Base-by-base conservation (phyloP, 1,140 invertebrate species). In the Portunus trituberculatus region DNA sequence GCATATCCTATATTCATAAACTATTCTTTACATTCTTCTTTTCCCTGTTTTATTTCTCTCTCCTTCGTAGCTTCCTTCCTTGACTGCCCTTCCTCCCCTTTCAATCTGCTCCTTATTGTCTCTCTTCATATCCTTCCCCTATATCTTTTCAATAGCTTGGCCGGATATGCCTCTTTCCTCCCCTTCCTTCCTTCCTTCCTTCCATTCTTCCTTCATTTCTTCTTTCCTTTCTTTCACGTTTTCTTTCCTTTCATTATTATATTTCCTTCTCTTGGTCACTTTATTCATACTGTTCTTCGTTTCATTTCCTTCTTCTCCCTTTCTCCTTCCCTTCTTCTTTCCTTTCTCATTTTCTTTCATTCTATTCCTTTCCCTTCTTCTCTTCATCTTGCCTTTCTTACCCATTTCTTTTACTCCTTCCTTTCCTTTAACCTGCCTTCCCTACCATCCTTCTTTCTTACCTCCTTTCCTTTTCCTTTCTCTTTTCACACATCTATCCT, bases 71-170 rank as follows among this genome's bases (percentile, higher is more conserved):
- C 39, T 39, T 39, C 39, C 39, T 39, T 39, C 6, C 39, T 39
- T 39, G 39, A 39, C 6, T 6, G 39, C 39, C 39, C 39, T 39
- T 39, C 39, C 39, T 39, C 39, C 39, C 39, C 39, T 39, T 39
- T 88, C 86, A 39, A 32, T 88, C 86, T 88, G 25, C 45, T 46
- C 45, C 86, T 32, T 46, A 20, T 46, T 88, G 31, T 32, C 86
- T 88, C n/a, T 88, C 6, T 87, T 29, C 84, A 32, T 87, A 31
- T 87, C 28, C 84, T 87, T 87, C n/a, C 28, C 39, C 84, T 87
- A 14, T 28, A 32, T 87, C 84, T 29, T 87, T 87, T 87, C 29
- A 14, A 87, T 87, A 29, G 84, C 29, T 39, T 87, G 39, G 20
- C 39, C n/a, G 14, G 16, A 32, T 29, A 29, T 87, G 14, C 84